Percentiles rank a stretch among this genome's conserved stretches.
Conservation (phyloP, 2,113 vertebrate species). For the Passer montanus region DNA sequence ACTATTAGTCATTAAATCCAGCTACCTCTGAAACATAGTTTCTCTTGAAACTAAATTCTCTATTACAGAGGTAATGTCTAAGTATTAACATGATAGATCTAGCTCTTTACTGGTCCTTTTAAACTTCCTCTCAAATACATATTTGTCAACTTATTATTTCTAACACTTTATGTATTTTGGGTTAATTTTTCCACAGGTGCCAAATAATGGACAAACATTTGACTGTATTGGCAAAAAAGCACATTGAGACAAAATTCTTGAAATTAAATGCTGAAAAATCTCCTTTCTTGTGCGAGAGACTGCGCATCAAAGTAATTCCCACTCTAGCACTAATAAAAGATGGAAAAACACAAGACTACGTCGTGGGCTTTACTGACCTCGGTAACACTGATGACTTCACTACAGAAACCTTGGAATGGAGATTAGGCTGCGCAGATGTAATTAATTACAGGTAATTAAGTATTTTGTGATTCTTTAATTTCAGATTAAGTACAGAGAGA, state of each 20-base stretch:
- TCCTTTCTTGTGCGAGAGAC: conserved; percentile 92
- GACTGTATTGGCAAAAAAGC: conserved; percentile 89
- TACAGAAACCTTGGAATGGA: conserved; percentile 95
- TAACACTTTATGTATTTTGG: neutral
- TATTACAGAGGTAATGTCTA: neutral
- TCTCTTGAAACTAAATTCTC: neutral
- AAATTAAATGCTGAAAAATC: conserved; percentile 96
- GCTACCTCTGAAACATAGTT: neutral
- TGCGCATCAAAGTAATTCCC: conserved; percentile 91
- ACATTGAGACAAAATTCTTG: conserved; percentile 96
- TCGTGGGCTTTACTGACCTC: conserved; percentile 92
- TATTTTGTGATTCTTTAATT: neutral
- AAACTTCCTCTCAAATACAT: neutral
- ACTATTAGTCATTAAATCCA: neutral
- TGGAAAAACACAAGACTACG: conserved; percentile 93
- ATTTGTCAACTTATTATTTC: neutral
- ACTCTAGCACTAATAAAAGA: conserved; percentile 92
- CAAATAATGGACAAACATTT: conserved; percentile 96
- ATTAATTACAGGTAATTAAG: conserved; percentile 91
- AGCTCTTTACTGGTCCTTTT: neutral
- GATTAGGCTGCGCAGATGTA: conserved; percentile 88
- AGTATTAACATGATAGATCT: neutral
- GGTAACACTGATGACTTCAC: conserved; percentile 96
- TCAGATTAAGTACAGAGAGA: neutral
- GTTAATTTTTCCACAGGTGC: conserved; percentile 76